Base-by-base conservation (phyloP, 2,888 invertebrate genomes). In the Ichneumon xanthorius region DNA sequence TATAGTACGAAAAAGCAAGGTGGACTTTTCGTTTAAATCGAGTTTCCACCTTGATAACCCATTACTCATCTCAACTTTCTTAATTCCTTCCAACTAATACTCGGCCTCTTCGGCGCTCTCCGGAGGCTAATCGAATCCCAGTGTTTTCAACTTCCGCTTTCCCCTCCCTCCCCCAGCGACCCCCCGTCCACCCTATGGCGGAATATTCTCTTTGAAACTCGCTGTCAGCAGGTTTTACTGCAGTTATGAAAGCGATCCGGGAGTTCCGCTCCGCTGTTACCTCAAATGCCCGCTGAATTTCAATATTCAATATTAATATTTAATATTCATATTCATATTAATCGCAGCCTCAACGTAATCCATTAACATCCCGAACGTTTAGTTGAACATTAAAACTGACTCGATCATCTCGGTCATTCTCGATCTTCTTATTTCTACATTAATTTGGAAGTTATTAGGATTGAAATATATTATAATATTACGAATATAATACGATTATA, bases 21-120 rank as follows among this genome's bases (percentile, higher is more conserved):
- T 78, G 77, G 71, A 72, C 78, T 82, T 77, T 55, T 73, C 85
- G 53, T 73, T 85, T 73, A 78, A 85, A 81, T 81, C 73, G 78
- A 85, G 81, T 85, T 85, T 81, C 75, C 73, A 78, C 78, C 73
- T 78, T 85, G 81, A 81, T 81, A 85, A 81, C 81, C 85, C 78
- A 85, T 85, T 85, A 82, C 79, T 71, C 85, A 82, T 80, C 67
- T 45, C 63, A 82, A 82, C 75, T 82, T 82, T 80, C 82, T 82
- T 79, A 79, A 85, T 85, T 82, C 61, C 68, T 76, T 80, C 79
- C 65, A 82, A 79, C 85, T 85, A 79, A 75, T 85, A 82, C 58
- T 37, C 37, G 53, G 40, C 33, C 72, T 72, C 61, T 70, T 71
- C 63, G 14, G 70, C 53, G 50, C 72, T 78, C 79, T 76, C 79